Percentiles rank a stretch among this genome's conserved stretches.
Evolutionary conservation across 2,888 invertebrate species (phyloP).

Genomic region (Sphaerophoria rueppellii): DNA sequence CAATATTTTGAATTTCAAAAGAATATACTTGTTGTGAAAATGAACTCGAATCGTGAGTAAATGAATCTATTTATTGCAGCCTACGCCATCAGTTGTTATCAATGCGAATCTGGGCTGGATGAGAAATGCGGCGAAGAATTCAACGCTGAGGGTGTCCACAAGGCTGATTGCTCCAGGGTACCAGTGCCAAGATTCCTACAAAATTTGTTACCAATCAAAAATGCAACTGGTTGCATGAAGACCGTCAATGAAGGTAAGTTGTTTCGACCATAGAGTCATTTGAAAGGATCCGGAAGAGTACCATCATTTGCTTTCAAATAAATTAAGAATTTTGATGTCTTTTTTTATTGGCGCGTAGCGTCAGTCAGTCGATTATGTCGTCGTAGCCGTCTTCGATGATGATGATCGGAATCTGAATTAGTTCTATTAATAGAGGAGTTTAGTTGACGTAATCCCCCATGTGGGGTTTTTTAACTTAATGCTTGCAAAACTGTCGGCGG

Average conservation of each 20-base stretch:
- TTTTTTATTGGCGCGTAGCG: background rate
- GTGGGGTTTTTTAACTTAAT: constrained; percentile 46
- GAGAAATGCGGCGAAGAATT: constrained; percentile 79
- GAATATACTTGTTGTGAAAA: background rate
- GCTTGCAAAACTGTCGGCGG: constrained; percentile 1
- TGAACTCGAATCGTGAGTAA: background rate
- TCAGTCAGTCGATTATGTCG: too few relatives aligned
- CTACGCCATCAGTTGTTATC: constrained; percentile 80
- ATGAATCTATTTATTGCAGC: constrained; percentile 75
- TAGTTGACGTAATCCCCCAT: constrained; percentile 55
- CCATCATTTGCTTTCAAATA: background rate
- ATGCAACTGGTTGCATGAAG: constrained; percentile 81
- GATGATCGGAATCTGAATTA: constrained; percentile 44
- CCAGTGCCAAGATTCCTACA: constrained; percentile 78
- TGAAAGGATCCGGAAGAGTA: background rate
- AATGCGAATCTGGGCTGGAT: constrained; percentile 78
- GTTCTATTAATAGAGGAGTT: constrained; percentile 54
- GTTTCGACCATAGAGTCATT: constrained; percentile 45
- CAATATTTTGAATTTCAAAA: background rate
- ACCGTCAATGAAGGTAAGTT: constrained; percentile 78
- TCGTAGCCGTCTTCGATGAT: constrained; percentile 25
- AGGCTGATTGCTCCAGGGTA: constrained; percentile 77
- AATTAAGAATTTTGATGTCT: constrained; percentile 17
- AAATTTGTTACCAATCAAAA: constrained; percentile 75
- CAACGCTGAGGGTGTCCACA: constrained; percentile 75